These are phyloP conservation scores for Triplophysa rosa DNA, from an alignment of 2,113 vertebrate species.

Conservation along the genomic window DNA sequence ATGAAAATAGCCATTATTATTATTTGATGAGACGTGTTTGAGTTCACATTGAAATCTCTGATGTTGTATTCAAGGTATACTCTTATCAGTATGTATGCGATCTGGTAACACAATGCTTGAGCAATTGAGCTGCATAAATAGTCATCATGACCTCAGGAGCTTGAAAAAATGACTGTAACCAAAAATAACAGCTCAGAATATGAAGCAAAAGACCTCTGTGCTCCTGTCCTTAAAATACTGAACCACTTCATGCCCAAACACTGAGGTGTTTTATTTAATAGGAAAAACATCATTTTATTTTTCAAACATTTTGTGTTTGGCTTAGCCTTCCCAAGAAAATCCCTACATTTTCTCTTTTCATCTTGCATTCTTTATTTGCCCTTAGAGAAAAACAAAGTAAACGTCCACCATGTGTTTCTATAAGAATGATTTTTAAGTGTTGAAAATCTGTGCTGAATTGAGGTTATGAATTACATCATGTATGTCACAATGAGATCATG, in stretches of 20 bases:
- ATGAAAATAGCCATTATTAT: no score
- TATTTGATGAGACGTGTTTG: no score
- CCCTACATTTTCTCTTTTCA: background rate
- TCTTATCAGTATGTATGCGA: no score
- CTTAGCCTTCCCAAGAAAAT: background rate
- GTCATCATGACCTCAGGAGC: background rate
- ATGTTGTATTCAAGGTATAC: no score
- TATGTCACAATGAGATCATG: slow-evolving; percentile 23
- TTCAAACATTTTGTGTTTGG: background rate
- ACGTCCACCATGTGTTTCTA: background rate
- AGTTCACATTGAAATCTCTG: no score
- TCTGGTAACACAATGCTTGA: no score
- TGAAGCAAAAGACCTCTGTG: background rate
- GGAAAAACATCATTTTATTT: slow-evolving; percentile 12
- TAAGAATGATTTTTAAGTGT: slow-evolving; percentile 8
- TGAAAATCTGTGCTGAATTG: slow-evolving; percentile 8
- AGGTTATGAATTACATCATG: slow-evolving; percentile 22
- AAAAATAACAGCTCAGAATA: background rate
- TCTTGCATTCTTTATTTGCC: background rate
- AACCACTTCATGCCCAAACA: background rate
- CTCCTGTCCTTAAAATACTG: background rate
- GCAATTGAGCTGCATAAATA: no score
- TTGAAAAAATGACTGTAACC: background rate
- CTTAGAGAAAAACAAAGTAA: background rate
- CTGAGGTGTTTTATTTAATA: background rate